These are phyloP conservation scores for Zaprionus taronus DNA, from an alignment of 1,140 invertebrate species.

Conservation along the genomic window DNA sequence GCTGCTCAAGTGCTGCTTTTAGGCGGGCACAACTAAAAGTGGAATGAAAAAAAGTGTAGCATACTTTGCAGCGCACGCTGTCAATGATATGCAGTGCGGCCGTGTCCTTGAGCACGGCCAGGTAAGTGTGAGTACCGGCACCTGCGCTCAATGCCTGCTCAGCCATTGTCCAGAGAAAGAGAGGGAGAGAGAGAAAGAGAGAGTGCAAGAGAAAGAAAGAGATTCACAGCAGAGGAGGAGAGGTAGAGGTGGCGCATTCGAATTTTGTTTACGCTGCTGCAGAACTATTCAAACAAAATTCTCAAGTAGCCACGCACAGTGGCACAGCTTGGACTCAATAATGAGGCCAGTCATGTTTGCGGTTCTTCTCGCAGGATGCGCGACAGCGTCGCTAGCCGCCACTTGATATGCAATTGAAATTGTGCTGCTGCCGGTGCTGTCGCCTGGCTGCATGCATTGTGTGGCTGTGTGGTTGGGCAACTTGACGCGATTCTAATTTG, in stretches of 20 bases:
- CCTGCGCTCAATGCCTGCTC: slow-evolving; percentile 70
- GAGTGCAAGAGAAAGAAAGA: slow-evolving; percentile 9
- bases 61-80: slow-evolving; percentile 34
- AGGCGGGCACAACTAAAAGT: slow-evolving; percentile 2
- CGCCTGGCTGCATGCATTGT: slow-evolving; percentile 52
- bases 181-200: background rate
- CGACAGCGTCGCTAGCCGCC: slow-evolving; percentile 13
- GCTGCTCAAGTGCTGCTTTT: slow-evolving; percentile 11
- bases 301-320: slow-evolving; percentile 47
- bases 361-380: slow-evolving; percentile 28
- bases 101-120: slow-evolving; percentile 57
- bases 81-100: slow-evolving; percentile 33
- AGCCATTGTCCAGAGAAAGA: slow-evolving; percentile 51
- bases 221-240: background rate
- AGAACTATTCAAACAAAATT: slow-evolving; percentile 66
- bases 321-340: slow-evolving; percentile 49
- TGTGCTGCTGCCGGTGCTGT: slow-evolving; percentile 30
- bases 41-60: slow-evolving; percentile 40
- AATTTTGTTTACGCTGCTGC: slow-evolving; percentile 55
- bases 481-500: slow-evolving; percentile 29
- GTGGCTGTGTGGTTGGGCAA: background rate
- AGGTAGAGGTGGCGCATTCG: slow-evolving; percentile 42
- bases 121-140: slow-evolving; percentile 64
- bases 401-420: slow-evolving; percentile 59
- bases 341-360: slow-evolving; percentile 44